Base-by-base conservation (phyloP, 2,888 invertebrate species). In the Erpobdella octoculata region DNA sequence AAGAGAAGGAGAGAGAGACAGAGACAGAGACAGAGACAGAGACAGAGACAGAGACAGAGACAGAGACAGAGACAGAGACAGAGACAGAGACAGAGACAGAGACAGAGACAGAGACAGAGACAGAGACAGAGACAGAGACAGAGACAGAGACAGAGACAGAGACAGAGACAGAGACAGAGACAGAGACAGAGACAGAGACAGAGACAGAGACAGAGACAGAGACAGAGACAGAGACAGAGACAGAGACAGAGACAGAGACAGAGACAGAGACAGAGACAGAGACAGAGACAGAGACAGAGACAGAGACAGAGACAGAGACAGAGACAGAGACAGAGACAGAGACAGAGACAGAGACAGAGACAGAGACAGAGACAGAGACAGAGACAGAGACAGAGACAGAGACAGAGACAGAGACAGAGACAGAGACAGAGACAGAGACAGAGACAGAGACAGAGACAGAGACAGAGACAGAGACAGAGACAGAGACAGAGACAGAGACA, bases 181-280 rank as follows among this genome's bases (percentile, higher is more conserved):
- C 25, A 36, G 25, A 21, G 25, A 21, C 9, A 12, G 36, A 36
- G 12, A 15, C 12, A 21, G 15, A 12, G 15, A 25, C 12, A 25
- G 36, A 15, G 25, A 35, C 9, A 35, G 25, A 12, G 35, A 35
- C 33, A 59, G 61, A 59, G 61, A 59, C 12, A 59, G 61, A 59
- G 61, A 59, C 18, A 59, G 61, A 59, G 61, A 59, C 18, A 59
- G 61, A 59, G 61, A 59, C 18, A 59, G 61, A 59, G 21, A 59
- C 18, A 12, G 28, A 62, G 33, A 62, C 18, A 33, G 35, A 90
- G 91, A 89, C 88, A 89, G 88, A 80, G 88, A 89, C 59, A 91
- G 85, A 58, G 89, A 89, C 90, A 92, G 90, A 21, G 90, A 91
- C 75, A 91, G 86, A 33, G 90, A 90, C 0, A n/a, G n/a, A n/a